Base-by-base conservation (phyloP, 2,888 invertebrate species). In the Conops quadrifasciatus region DNA sequence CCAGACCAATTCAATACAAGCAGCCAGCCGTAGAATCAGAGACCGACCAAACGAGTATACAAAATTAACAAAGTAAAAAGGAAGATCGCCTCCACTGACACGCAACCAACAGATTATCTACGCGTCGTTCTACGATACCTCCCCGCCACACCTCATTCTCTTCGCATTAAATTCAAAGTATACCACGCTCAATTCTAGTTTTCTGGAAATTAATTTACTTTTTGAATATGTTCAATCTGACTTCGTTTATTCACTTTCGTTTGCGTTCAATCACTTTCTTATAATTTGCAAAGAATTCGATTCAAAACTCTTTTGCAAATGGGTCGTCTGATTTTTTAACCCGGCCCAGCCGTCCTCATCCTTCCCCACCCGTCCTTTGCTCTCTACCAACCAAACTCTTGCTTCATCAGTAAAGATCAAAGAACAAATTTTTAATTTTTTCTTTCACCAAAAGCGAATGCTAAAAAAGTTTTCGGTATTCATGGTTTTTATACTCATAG, bases 261-360 rank as follows among this genome's bases (percentile, higher is more conserved):
- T 26, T 26, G 49, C 11, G 2, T 58, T 65, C 19, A 53, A 36
- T 66, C 53, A 21, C 26, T 66, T 66, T 66, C 51, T 66, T 66
- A 66, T 66, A 66, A 66, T 66, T 66, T 30, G 66, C 66, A 66
- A 66, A 36, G 53, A 66, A 66, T 66, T 66, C 45, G 53, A 21
- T 36, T 21, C 28, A 53, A 19, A n/a, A 9, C 16, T 64, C 21
- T 1, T 49, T 21, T 26, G 9, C 49, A n/a, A 19, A n/a, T 64
- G 15, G 4, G 15, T 28, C 28, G 47, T n/a, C 15, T 16, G 15
- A 19, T 64, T 51, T 49, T 47, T 26, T 53, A 13, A 58, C 16
- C 24, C 26, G 26, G 26, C 36, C 36, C 9, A 36, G 36, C 36
- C 9, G 4, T 36, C 4, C 36, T 36, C 9, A 36, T 36, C 9